Conservation (phyloP, 2,113 vertebrate genomes). For the Odocoileus hemionus region DNA sequence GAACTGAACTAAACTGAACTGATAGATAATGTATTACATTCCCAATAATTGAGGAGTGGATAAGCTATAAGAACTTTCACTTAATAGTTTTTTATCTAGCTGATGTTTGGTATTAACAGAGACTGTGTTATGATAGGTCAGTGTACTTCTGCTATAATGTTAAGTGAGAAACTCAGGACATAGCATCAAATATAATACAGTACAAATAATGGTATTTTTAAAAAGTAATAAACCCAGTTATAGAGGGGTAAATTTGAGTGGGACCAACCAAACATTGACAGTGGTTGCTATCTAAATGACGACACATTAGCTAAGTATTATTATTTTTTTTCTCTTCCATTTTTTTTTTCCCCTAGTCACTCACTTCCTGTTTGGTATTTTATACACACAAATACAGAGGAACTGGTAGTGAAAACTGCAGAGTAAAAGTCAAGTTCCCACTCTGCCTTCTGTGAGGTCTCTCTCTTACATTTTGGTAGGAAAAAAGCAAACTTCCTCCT, state of each 20-base stretch:
- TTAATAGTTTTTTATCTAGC: neutral
- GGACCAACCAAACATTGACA: neutral
- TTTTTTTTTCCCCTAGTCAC: neutral
- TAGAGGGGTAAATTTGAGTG: neutral
- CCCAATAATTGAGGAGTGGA: neutral
- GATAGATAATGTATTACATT: neutral
- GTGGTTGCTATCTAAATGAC: neutral
- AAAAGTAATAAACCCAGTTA: neutral
- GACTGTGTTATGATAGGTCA: neutral
- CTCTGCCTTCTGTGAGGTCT: neutral
- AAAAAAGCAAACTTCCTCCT: neutral
- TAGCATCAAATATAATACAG: neutral
- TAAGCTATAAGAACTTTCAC: neutral
- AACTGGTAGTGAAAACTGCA: neutral
- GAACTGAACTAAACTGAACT: no score
- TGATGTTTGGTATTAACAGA: neutral
- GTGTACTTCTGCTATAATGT: neutral
- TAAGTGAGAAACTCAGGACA: neutral
- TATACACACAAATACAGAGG: neutral
- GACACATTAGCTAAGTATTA: neutral
- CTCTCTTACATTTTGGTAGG: neutral
- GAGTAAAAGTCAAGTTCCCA: neutral
- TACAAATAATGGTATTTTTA: neutral
- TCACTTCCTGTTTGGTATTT: neutral
- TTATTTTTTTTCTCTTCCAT: neutral